Percentiles rank a stretch among this genome's conserved stretches.
Conservation (phyloP, 92 coral and sea anemone species). For the Parazoanthus darwini region DNA sequence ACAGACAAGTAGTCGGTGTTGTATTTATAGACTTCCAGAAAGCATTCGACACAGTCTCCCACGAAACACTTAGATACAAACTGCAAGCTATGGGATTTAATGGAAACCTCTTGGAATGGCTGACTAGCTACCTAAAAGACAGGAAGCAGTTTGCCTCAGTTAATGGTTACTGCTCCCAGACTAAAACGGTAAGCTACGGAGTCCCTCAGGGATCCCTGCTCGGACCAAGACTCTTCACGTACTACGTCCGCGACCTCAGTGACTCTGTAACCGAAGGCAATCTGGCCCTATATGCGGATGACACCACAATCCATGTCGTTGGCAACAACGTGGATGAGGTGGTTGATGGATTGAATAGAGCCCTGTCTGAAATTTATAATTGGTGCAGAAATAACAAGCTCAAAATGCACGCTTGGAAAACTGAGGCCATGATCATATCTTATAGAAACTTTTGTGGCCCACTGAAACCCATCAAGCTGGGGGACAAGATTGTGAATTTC, state of each 20-base stretch:
- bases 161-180: slow-evolving; percentile 46
- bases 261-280: slow-evolving; percentile 52
- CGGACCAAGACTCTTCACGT: slow-evolving; percentile 56
- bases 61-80: slow-evolving; percentile 47
- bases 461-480: slow-evolving; percentile 42
- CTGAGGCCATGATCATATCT: slow-evolving; percentile 58
- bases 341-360: slow-evolving; percentile 49
- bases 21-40: slow-evolving; percentile 59
- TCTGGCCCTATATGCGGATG: slow-evolving; percentile 53
- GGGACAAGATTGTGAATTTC: slow-evolving; percentile 37
- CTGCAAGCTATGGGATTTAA: slow-evolving; percentile 49
- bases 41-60: too few relatives aligned
- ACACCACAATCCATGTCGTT: slow-evolving; percentile 42
- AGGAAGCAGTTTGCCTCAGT: slow-evolving; percentile 44
- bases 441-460: slow-evolving; percentile 35
- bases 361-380: slow-evolving; percentile 32
- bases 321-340: slow-evolving; percentile 49
- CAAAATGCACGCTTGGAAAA: slow-evolving; percentile 45
- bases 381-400: slow-evolving; percentile 60
- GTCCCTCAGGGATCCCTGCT: slow-evolving; percentile 60
- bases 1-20: slow-evolving; percentile 52
- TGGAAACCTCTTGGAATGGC: slow-evolving; percentile 41
- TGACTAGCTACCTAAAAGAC: slow-evolving; percentile 34
- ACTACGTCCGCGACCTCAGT: slow-evolving; percentile 46
- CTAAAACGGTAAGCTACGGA: slow-evolving; percentile 46